Base-by-base conservation (phyloP, 2,888 invertebrate species). In the Volucella zonaria region DNA sequence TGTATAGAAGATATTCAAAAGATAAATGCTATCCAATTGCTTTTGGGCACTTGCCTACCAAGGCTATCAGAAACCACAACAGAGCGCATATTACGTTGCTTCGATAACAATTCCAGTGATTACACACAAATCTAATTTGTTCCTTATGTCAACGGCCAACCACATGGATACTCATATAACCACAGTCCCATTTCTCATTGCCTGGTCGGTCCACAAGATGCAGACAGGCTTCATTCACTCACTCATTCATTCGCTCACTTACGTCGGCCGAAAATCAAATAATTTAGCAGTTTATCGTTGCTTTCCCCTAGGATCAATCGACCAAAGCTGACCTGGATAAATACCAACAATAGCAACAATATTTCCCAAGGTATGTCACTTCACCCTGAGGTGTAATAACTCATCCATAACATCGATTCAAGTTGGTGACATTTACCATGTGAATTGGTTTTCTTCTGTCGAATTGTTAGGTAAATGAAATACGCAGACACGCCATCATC, bases 41-140 rank as follows among this genome's bases (percentile, higher is more conserved):
- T 12, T n/a, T 45, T 45, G n/a, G 18, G 2, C 18, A 2, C 18
- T 23, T 23, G 3, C 3, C 18, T 49, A n/a, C n/a, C n/a, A 56
- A 31, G 4, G 0, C 2, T 31, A 6, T 23, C 51, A 3, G 1
- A 42, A 51, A 71, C 58, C 71, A 58, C 38, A 47, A 71, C 23
- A 71, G 42, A 49, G 58, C 59, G 42, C 59, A 59, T 59, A 71
- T n/a, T 59, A 40, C 18, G 51, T 59, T 43, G 52, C 52, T 49
- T 51, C 15, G 43, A 67, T 59, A 52, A 73, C 74, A 74, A 66
- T 74, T 76, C 64, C 71, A 40, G 71, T 73, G 56, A 75, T 80
- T 61, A 56, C 74, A 67, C 80, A 62, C 80, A 74, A 80, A 80
- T 80, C 74, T 74, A 80, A 80, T 80, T 80, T 80, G 75, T 80